Evolutionary conservation across 2,797 vertebrate genomes (phyloP).

Genomic region (Picus viridis): DNA sequence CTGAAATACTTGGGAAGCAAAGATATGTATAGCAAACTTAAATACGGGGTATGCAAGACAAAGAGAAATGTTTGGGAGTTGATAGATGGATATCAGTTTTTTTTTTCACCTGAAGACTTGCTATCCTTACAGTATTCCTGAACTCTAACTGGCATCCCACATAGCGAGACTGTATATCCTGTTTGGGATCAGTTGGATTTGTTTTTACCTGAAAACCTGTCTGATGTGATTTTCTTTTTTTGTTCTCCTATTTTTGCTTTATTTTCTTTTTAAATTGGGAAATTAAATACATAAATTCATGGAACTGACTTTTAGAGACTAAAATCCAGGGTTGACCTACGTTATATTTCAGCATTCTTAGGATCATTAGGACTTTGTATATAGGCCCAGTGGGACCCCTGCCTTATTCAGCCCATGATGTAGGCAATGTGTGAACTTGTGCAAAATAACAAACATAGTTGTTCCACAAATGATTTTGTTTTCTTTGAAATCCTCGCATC

Average conservation of each 20-base stretch:
- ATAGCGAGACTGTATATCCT: not conserved
- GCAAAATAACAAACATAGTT: not conserved
- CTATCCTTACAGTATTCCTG: not conserved
- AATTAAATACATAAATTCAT: not conserved
- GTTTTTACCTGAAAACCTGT: not conserved
- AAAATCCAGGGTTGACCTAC: not conserved
- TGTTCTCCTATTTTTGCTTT: too few species aligned
- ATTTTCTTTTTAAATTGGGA: rapidly evolving
- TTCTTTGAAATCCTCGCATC: not conserved
- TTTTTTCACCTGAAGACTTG: not conserved
- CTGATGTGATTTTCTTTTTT: not conserved
- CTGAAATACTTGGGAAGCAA: not conserved
- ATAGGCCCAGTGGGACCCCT: not conserved
- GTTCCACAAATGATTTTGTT: not conserved
- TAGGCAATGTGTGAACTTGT: not conserved
- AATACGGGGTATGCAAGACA: not conserved
- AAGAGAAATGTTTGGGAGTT: not conserved
- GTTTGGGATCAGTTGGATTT: not conserved
- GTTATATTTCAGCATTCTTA: not conserved
- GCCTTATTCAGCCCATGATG: not conserved
- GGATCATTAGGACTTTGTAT: not conserved
- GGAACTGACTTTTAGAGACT: not conserved
- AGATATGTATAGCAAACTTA: not conserved
- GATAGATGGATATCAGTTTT: not conserved
- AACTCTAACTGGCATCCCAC: not conserved